Conservation (phyloP, 2,888 invertebrate species). For the Vanessa cardui region DNA sequence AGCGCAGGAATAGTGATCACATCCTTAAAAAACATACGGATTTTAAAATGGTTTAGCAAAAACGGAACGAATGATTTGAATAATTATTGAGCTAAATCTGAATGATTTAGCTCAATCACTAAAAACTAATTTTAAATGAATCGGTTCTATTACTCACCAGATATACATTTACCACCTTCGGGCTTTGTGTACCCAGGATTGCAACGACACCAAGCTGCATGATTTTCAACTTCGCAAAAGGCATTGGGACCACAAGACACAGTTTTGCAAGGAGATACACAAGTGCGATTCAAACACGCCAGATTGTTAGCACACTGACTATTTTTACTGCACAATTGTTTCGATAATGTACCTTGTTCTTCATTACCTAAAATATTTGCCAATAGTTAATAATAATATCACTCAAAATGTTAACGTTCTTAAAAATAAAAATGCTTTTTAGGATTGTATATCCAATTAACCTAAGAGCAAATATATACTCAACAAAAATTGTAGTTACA, state of each 20-base stretch:
- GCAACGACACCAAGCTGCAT: constrained; percentile 95
- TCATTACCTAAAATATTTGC: constrained; percentile 54
- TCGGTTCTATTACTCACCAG: constrained; percentile 77
- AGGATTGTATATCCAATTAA: too few relatives aligned
- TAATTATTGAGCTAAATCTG: too few relatives aligned
- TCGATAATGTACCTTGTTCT: constrained; percentile 77
- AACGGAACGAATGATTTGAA: too few relatives aligned
- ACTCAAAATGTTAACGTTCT: too few relatives aligned
- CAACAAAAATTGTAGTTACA: too few relatives aligned
- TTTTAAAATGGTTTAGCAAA: neutral
- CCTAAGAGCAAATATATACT: too few relatives aligned
- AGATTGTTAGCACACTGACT: constrained; percentile 91
- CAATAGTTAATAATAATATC: too few relatives aligned
- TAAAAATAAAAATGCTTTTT: too few relatives aligned
- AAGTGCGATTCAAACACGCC: constrained; percentile 89
- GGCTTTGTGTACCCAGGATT: constrained; percentile 91
- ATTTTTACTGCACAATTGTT: constrained; percentile 87
- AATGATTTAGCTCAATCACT: neutral
- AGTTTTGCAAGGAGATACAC: constrained; percentile 90
- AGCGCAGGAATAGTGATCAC: constrained; percentile 90
- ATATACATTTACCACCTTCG: constrained; percentile 91
- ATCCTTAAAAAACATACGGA: constrained; percentile 79
- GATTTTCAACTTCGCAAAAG: constrained; percentile 93
- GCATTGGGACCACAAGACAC: constrained; percentile 92
- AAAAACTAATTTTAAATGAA: neutral